Percentiles rank a stretch among this genome's conserved stretches.
phyloP scores from a whole-genome alignment of 2,113 vertebrate species.

The Paratilapia polleni region DNA sequence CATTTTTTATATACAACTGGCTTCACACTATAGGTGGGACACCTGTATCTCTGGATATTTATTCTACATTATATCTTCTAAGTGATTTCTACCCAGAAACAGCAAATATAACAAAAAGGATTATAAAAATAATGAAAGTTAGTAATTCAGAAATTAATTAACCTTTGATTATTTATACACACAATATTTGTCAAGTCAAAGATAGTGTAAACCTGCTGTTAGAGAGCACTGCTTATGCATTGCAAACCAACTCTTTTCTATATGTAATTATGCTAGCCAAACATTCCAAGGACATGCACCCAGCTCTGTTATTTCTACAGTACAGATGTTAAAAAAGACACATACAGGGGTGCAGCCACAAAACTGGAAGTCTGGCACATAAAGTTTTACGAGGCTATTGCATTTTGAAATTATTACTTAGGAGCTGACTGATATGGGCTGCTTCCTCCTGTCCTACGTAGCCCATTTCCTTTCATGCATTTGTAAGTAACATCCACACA shows the following conservation, averaged over 20 bases:
- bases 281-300: constrained; percentile 43
- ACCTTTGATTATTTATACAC: constrained; percentile 59
- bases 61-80: constrained; percentile 46
- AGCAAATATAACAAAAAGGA: constrained; percentile 26
- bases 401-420: constrained; percentile 29
- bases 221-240: constrained; percentile 44
- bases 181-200: constrained; percentile 55
- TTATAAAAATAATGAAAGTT: constrained; percentile 72
- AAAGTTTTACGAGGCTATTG: constrained; percentile 26
- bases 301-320: constrained; percentile 34
- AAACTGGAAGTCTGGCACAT: constrained; percentile 18
- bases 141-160: constrained; percentile 56
- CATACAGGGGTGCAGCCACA: constrained; percentile 6
- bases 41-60: constrained; percentile 30
- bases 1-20: constrained; percentile 51
- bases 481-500: neutral
- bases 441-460: neutral
- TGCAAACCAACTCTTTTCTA: constrained; percentile 38
- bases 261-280: constrained; percentile 21
- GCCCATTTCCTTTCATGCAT: neutral
- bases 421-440: neutral
- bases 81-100: constrained; percentile 55
- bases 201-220: constrained; percentile 63
- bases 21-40: constrained; percentile 37
- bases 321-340: constrained; percentile 8